phyloP scores from a whole-genome alignment of 2,113 vertebrate species.

The Electrona antarctica region DNA sequence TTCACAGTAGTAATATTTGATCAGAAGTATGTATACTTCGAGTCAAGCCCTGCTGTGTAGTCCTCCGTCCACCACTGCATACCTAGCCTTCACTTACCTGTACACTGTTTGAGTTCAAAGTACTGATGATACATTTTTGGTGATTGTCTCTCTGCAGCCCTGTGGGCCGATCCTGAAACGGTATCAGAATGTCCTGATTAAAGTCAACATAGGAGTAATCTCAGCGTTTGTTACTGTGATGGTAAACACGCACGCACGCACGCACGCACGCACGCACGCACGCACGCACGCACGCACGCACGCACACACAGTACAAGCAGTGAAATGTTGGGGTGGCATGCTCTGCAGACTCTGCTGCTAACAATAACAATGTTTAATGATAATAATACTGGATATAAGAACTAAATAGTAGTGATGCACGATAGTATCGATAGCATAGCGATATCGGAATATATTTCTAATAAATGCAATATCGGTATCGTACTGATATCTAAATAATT shows the following conservation, averaged over 20 bases:
- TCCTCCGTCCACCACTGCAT: too few relatives aligned
- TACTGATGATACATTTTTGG: too few relatives aligned
- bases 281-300: neutral
- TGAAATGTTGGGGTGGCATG: neutral
- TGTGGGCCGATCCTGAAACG: constrained; percentile 70
- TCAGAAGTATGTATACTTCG: too few relatives aligned
- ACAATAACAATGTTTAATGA: neutral
- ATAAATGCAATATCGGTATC: too few relatives aligned
- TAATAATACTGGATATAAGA: neutral
- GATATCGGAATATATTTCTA: too few relatives aligned
- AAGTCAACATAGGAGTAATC: constrained; percentile 68
- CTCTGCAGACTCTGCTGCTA: neutral
- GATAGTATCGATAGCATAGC: too few relatives aligned
- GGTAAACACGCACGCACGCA: constrained; percentile 27
- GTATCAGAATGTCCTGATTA: constrained; percentile 67
- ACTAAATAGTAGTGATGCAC: too few relatives aligned
- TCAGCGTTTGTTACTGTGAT: constrained; percentile 65
- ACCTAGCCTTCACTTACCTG: too few relatives aligned
- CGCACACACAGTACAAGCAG: neutral
- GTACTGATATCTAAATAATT: too few relatives aligned
- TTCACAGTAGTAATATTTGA: too few relatives aligned
- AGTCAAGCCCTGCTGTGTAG: too few relatives aligned
- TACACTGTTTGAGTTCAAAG: too few relatives aligned
- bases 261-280: neutral
- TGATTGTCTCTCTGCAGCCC: constrained; percentile 45